Base-by-base conservation (phyloP, 92 coral and sea anemone genomes). In the Zoanthus solanderi region DNA sequence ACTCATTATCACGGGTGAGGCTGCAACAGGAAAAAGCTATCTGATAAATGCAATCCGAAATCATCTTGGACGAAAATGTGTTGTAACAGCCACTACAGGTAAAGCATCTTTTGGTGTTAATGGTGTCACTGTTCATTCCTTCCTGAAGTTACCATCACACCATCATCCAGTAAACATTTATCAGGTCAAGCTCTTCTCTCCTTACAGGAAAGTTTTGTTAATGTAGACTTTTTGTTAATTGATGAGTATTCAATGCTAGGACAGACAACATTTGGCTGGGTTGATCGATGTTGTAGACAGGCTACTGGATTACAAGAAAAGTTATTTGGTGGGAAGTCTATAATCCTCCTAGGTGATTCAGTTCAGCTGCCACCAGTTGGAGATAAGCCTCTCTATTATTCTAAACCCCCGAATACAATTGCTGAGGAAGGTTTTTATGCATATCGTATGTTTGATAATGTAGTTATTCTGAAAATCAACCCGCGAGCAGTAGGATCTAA, bases 21-120 rank as follows among this genome's bases (percentile, higher is more conserved):
- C 76, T 52, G 92, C 75, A 84, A 66, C 92, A 75, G 86, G 79
- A 58, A 87, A 87, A 71, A 87, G 85, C 78, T 87, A 77, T 87
- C 63, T 87, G 14, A 87, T 87, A 67, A 61, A 87, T 58, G 77
- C 85, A 78, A 56, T 79, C 11, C 82, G 17, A 15, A 61, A 61
- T 23, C 16, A 61, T 61, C 69, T 61, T 61, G 17, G 5, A 15
- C 17, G 28, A 18, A 61, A 16, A 17, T 61, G 66, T 58, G 14
- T 58, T 58, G 29, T 58, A 10, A 58, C 66, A 10, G 69, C 69
- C 9, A 61, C 69, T 15, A 71, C 75, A 29, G 75, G 48, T 29
- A 71, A 71, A 71, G 47, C 75, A 71, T 44, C 75, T 45, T 71
- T 71, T 30, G 75, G 75, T 71, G 75, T 71, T 44, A 31, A 71